Conservation (phyloP, 2,113 vertebrate species). For the Noturus placidus region DNA sequence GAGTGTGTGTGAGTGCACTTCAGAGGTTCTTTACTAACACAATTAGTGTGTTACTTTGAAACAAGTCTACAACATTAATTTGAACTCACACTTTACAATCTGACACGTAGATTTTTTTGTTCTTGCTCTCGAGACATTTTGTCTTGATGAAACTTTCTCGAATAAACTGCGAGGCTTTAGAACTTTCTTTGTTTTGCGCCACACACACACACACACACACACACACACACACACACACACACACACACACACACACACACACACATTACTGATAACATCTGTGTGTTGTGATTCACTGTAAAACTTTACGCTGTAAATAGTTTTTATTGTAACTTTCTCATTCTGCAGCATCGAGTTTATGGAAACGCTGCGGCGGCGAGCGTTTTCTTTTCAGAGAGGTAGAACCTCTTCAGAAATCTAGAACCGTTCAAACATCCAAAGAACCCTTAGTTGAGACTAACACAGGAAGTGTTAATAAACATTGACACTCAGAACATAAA, state of each 20-base stretch:
- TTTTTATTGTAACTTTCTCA: not conserved
- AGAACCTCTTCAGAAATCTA: not conserved
- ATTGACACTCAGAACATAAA: too few relatives aligned
- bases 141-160: not conserved
- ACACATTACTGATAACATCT: not conserved
- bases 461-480: not conserved
- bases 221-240: not conserved
- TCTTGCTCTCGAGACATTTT: not conserved
- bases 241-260: constrained; percentile 1
- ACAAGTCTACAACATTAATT: not conserved
- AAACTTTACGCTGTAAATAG: not conserved
- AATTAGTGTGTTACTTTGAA: not conserved
- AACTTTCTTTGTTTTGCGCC: constrained; percentile 15
- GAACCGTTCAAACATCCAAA: not conserved
- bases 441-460: not conserved
- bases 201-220: constrained; percentile 17
- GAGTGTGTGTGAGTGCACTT: not conserved
- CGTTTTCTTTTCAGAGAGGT: not conserved
- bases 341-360: not conserved
- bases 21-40: not conserved
- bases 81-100: not conserved
- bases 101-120: too few relatives aligned
- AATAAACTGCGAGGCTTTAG: not conserved
- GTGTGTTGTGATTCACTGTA: not conserved
- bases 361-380: not conserved